Conservation (phyloP, 2,113 vertebrate genomes). For the Patagioenas fasciata region DNA sequence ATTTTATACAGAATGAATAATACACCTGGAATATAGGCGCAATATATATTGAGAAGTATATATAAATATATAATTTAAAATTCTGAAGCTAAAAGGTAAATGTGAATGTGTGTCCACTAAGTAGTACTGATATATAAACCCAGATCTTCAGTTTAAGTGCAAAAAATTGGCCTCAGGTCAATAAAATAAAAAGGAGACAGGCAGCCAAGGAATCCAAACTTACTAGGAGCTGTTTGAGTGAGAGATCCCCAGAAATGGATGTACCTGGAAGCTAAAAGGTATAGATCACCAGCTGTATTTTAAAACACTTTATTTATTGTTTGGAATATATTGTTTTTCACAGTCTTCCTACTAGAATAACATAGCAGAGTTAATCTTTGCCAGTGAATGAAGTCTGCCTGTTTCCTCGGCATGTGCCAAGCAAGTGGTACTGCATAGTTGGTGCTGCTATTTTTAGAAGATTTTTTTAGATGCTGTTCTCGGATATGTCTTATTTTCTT, state of each 20-base stretch:
- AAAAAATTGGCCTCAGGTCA: background rate
- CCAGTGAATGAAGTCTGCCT: background rate
- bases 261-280: background rate
- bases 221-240: background rate
- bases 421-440: background rate
- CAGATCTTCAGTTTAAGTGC: background rate
- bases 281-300: background rate
- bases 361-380: background rate
- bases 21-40: background rate
- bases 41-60: background rate
- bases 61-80: background rate
- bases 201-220: background rate
- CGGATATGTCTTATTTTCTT: background rate
- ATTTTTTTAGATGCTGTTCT: constrained; percentile 40
- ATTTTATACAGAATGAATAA: background rate
- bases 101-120: background rate
- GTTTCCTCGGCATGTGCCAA: background rate
- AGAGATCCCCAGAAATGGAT: background rate
- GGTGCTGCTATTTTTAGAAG: constrained; percentile 13
- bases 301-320: background rate
- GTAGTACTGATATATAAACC: background rate
- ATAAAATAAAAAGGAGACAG: background rate
- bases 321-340: background rate
- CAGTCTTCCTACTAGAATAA: background rate
- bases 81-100: background rate